A percentile compares a stretch with the other conserved stretches of the same genome.
phyloP scores from a whole-genome alignment of 2,113 vertebrate species.

The Tragulus kanchil region DNA sequence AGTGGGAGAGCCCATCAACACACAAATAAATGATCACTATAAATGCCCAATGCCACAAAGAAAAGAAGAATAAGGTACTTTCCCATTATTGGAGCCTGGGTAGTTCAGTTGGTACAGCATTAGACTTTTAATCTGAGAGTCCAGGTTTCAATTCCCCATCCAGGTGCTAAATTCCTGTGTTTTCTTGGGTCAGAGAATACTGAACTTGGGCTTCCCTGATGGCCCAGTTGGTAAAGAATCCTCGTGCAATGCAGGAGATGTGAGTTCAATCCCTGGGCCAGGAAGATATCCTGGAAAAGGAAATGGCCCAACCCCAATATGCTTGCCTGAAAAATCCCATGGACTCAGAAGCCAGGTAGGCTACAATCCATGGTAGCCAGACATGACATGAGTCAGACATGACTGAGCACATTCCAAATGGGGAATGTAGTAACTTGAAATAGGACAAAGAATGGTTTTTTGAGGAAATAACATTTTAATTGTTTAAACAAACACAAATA shows the following conservation, averaged over 20 bases:
- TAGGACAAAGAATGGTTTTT: background rate
- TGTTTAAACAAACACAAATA: background rate
- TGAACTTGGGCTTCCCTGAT: background rate
- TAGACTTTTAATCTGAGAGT: background rate
- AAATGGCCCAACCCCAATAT: background rate
- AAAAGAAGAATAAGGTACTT: constrained; percentile 22
- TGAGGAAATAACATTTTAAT: background rate
- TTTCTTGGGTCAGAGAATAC: background rate
- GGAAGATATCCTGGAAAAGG: background rate
- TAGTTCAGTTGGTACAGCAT: background rate
- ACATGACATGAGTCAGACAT: background rate
- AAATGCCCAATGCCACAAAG: background rate
- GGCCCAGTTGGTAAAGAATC: background rate
- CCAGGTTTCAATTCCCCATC: background rate
- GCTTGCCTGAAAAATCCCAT: background rate
- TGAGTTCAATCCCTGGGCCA: background rate
- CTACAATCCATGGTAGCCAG: background rate
- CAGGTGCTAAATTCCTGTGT: background rate
- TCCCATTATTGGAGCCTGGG: background rate
- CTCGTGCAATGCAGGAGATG: accelerated
- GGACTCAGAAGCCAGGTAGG: background rate
- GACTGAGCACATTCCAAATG: background rate
- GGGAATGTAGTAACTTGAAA: background rate
- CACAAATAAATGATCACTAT: background rate
- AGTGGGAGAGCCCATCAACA: background rate